Evolutionary conservation across 1,140 invertebrate genomes (phyloP), one percentile per base, ranked within the genome.

Genomic region (Macrostomum lignano): DNA sequence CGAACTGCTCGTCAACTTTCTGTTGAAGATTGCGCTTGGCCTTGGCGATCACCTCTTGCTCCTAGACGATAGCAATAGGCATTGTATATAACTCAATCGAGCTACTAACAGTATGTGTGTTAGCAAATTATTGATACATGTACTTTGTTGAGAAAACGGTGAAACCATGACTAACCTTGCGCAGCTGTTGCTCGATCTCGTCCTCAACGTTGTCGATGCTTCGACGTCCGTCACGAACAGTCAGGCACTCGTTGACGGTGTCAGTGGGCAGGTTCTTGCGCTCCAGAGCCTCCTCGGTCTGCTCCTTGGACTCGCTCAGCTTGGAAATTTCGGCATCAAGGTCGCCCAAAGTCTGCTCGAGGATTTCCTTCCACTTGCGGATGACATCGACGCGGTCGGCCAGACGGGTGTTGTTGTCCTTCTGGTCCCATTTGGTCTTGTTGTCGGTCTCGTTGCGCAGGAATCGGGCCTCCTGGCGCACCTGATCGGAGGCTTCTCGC

Each of bases 1-100:
- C 72, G 71, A 74, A 78, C 0, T 71, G 65, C 21, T 68, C 67
- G 45, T 73, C 67, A 40, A 70, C 69, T 36, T 70, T 66, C 36
- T 70, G 66, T 25, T 69, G 65, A 3, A 32, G 19, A 9, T 15
- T n/a, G 10, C 13, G 23, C 13, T 21, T 15, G 23, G 3, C 20
- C 13, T 17, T 32, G 3, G 10, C 17, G 4, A 32, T 32, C 13
- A 32, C 13, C 7, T 21, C 14, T 17, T 32, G 13, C 24, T 32
- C 31, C 17, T 32, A 46, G 3, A 59, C 52, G 33, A 41, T 32
- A 37, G 40, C 35, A 22, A 9, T 28, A n/a, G n/a, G n/a, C n/a
- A n/a, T n/a, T n/a, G n/a, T n/a, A n/a, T n/a, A n/a, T n/a, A n/a
- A n/a, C n/a, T n/a, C n/a, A n/a, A n/a, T n/a, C n/a, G n/a, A n/a